Base-by-base conservation (phyloP, 2,888 invertebrate genomes). In the Athalia cordata region DNA sequence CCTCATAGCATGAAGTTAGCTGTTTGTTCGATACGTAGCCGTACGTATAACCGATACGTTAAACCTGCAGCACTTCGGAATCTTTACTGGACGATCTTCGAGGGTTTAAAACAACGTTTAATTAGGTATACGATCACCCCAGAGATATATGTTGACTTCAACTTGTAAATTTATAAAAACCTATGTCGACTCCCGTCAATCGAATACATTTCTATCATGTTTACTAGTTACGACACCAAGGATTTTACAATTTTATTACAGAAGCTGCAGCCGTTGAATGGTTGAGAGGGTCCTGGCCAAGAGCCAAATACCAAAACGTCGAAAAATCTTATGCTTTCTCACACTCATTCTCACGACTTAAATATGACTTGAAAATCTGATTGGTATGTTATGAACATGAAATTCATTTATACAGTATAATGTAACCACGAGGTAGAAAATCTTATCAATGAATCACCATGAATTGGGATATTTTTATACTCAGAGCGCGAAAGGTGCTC, bases 181-280 rank as follows among this genome's bases (percentile, higher is more conserved):
- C 47, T 43, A 43, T 55, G 68, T 52, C 55, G 62, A 13, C 75
- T 62, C 43, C 62, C 7, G 45, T 52, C 57, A 62, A 29, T 75
- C 49, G 55, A 64, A 62, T 62, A 75, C 64, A 47, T 59, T 50
- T 59, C 47, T 75, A 62, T 75, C 75, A 13, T 64, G 75, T 75
- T 75, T 75, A 75, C 75, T 61, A 72, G 57, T 62, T 75, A 75
- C 75, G 50, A 15, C 62, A 75, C 11, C 61, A 9, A 7, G 75
- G n/a, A 75, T 43, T 62, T 45, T 61, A 75, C 62, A 75, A 11
- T 75, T 62, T 75, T 75, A 62, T 43, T 62, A 62, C 75, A 62
- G 29, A 61, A 50, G 62, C 75, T 1, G 29, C 29, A 29, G 61
- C 72, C 57, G 59, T 72, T 72, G 50, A 59, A 8, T 45, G 57